These are phyloP conservation scores for Pheosia gnoma DNA, from an alignment of 2,888 invertebrate species.

Conservation along the genomic window DNA sequence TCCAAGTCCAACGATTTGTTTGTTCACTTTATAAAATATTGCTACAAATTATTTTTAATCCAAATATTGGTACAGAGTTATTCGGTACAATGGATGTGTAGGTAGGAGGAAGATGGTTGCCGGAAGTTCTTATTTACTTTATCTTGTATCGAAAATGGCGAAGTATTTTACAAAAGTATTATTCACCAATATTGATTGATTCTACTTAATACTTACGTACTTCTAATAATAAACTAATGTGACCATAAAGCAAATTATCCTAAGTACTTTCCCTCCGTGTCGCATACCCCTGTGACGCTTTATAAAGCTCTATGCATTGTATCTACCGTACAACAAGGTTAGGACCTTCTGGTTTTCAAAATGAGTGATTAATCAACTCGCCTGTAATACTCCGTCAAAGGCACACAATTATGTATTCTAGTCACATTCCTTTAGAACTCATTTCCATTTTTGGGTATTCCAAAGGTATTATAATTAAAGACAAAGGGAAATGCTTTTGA, in stretches of 20 bases:
- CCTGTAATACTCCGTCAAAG: slow-evolving; percentile 6
- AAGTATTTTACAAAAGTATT: too few relatives aligned
- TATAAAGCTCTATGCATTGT: too few relatives aligned
- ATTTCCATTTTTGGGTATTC: background rate
- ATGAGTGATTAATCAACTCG: background rate
- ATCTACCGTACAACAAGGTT: too few relatives aligned
- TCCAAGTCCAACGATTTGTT: too few relatives aligned
- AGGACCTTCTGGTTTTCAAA: slow-evolving; percentile 11
- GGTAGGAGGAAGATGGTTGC: background rate
- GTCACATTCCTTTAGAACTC: slow-evolving; percentile 18
- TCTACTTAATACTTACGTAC: too few relatives aligned
- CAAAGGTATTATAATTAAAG: slow-evolving; percentile 4
- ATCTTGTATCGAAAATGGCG: background rate
- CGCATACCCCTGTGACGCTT: too few relatives aligned
- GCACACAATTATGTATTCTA: slow-evolving; percentile 32
- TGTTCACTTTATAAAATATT: too few relatives aligned
- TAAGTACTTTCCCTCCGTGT: too few relatives aligned
- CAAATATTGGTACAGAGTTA: background rate
- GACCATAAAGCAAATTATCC: too few relatives aligned
- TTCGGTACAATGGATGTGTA: background rate
- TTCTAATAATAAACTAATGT: too few relatives aligned
- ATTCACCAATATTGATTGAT: too few relatives aligned
- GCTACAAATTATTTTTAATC: too few relatives aligned
- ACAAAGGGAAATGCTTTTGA: background rate
- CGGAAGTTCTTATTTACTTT: background rate